Evolutionary conservation across 2,797 vertebrate genomes (phyloP).

Genomic region (Cirrhinus mrigala): DNA sequence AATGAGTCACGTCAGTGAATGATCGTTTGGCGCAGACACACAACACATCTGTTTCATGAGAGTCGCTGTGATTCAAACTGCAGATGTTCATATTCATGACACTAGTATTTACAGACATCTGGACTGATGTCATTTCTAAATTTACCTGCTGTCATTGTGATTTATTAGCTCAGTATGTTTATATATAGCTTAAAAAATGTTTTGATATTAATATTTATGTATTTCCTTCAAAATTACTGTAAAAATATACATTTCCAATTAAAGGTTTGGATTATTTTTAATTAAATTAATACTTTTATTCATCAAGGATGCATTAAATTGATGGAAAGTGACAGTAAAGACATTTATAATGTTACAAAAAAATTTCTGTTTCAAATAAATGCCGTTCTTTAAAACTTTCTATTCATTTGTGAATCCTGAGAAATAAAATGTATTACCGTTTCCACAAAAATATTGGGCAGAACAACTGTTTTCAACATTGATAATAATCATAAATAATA

Average conservation of each 20-base stretch:
- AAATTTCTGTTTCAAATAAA: background rate
- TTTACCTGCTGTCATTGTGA: background rate
- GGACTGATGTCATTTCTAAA: background rate
- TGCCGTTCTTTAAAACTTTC: background rate
- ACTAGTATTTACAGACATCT: slow-evolving; percentile 9
- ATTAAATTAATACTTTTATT: background rate
- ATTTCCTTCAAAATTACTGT: background rate
- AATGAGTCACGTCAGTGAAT: slow-evolving; percentile 62
- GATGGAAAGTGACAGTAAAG: background rate
- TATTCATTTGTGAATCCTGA: background rate
- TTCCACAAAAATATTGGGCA: background rate
- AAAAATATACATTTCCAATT: background rate
- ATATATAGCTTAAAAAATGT: background rate
- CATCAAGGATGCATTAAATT: background rate
- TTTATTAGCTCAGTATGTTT: background rate
- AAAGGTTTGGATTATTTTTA: background rate
- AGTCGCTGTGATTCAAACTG: background rate
- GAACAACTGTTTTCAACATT: too few species aligned
- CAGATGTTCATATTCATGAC: background rate
- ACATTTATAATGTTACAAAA: background rate
- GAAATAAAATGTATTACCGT: too few species aligned
- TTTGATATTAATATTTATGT: background rate
- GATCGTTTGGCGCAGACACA: slow-evolving; percentile 13
- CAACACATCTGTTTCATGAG: background rate
- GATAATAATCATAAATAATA: too few species aligned